Percentiles rank a stretch among this genome's conserved stretches.
These are phyloP conservation scores for Tupaia chinensis DNA, from an alignment of 2,113 vertebrate species.

Conservation along the genomic window DNA sequence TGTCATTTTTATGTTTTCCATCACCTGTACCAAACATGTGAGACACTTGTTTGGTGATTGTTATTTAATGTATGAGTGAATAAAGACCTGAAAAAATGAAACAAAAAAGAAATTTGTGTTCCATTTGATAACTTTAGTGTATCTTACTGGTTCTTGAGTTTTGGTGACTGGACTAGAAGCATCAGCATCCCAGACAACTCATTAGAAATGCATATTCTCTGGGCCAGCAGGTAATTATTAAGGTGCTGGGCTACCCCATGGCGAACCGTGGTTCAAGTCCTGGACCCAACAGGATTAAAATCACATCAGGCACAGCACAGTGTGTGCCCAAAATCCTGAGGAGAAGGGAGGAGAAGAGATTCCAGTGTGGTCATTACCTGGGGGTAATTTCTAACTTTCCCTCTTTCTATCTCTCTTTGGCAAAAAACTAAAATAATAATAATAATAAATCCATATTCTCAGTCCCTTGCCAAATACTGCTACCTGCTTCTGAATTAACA, in stretches of 20 bases:
- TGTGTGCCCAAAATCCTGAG: no score
- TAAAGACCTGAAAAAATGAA: neutral
- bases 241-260: no score
- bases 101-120: neutral
- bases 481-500: no score
- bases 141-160: neutral
- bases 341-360: no score
- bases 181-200: neutral
- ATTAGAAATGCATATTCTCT: neutral
- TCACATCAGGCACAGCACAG: no score
- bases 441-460: neutral
- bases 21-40: neutral
- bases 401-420: no score
- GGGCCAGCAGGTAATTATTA: neutral
- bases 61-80: conserved; percentile 32
- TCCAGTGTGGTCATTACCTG: no score
- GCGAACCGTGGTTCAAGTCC: no score
- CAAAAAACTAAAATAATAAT: no score
- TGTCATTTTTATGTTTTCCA: neutral
- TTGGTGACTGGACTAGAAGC: neutral
- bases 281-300: no score
- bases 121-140: neutral
- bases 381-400: no score
- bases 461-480: neutral
- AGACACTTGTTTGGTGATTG: neutral